These are phyloP conservation scores for Clavelina lepadiformis DNA, from an alignment of 23 tunicate genomes.

Conservation along the genomic window DNA sequence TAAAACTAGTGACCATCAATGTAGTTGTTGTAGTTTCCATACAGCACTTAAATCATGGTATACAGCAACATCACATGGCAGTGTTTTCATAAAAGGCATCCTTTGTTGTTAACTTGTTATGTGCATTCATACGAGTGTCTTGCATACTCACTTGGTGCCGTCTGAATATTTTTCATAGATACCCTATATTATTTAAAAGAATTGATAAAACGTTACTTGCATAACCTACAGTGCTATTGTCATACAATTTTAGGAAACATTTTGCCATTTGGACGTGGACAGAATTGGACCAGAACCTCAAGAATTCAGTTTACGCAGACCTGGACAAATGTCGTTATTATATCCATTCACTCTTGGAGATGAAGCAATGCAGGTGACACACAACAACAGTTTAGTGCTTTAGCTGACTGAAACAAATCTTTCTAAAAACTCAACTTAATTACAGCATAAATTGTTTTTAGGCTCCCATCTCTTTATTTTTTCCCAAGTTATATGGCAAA, in stretches of 20 bases:
- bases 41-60: too few species aligned
- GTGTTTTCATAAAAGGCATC: too few species aligned
- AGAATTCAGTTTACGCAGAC: conserved; percentile 62
- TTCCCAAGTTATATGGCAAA: conserved; percentile 29
- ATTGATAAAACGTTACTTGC: too few species aligned
- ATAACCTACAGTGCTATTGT: too few species aligned
- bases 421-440: neutral
- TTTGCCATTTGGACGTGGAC: conserved; percentile 57
- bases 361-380: conserved; percentile 44
- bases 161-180: too few species aligned
- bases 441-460: conserved; percentile 7
- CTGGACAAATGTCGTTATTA: conserved; percentile 46
- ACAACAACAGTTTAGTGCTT: neutral
- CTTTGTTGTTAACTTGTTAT: too few species aligned
- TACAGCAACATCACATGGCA: too few species aligned
- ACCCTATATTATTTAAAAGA: too few species aligned
- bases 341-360: conserved; percentile 50
- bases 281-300: conserved; percentile 38
- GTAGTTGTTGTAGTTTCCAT: too few species aligned
- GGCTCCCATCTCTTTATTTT: conserved; percentile 58
- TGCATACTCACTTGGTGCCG: too few species aligned
- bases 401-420: neutral
- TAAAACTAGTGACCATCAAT: too few species aligned
- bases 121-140: too few species aligned
- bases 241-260: conserved; percentile 41